phyloP scores from a whole-genome alignment of 2,113 vertebrate genomes.

The Siphamia tubifer region DNA sequence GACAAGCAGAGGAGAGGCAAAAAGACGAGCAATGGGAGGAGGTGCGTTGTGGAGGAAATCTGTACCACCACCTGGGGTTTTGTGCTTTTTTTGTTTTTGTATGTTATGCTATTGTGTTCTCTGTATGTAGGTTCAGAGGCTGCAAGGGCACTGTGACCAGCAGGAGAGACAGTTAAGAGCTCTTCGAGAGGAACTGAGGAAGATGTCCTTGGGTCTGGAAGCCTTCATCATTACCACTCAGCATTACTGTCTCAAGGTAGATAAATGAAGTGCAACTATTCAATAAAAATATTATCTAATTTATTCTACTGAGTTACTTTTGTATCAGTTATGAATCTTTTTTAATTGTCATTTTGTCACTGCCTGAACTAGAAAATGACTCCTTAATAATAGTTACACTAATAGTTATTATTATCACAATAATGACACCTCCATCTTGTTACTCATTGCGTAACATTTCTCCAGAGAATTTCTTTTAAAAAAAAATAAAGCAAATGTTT shows the following conservation, averaged over 20 bases:
- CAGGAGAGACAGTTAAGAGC: constrained; percentile 83
- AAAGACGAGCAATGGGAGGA: constrained; percentile 62
- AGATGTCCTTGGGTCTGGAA: constrained; percentile 83
- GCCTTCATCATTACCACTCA: constrained; percentile 90
- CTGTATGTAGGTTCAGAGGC: constrained; percentile 74
- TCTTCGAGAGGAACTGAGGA: constrained; percentile 82
- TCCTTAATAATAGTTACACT: background rate
- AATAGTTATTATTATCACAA: background rate
- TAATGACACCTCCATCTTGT: no score
- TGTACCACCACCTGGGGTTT: background rate
- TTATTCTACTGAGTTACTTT: no score
- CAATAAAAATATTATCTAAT: background rate
- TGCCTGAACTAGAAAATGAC: background rate
- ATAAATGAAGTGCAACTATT: background rate
- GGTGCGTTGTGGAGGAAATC: constrained; percentile 33
- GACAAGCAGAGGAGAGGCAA: constrained; percentile 45
- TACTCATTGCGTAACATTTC: no score
- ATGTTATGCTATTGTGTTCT: background rate
- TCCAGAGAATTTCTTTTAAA: no score
- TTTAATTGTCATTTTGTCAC: background rate
- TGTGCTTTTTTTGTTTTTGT: background rate
- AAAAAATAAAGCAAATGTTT: no score
- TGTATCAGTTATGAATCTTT: no score
- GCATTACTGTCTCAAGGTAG: constrained; percentile 89
- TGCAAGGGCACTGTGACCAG: constrained; percentile 86